Evolutionary conservation across 2,888 invertebrate genomes (phyloP).

Genomic region (Cartodere bifasciata): DNA sequence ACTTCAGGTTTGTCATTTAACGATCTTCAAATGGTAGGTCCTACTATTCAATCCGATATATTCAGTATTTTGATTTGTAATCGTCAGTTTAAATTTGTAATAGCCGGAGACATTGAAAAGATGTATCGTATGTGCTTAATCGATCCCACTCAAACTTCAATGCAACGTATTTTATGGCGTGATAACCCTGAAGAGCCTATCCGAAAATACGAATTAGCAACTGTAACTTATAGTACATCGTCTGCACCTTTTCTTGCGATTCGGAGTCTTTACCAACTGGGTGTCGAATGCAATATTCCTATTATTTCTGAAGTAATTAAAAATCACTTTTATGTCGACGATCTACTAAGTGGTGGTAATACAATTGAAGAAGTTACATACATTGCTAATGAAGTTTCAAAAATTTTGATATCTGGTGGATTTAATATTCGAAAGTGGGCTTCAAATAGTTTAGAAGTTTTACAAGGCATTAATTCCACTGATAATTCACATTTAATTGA

Average conservation of each 20-base stretch:
- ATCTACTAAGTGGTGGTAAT: conserved; percentile 11
- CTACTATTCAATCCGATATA: conserved; percentile 4
- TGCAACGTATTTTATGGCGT: conserved; percentile 20
- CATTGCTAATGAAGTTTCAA: too few species aligned
- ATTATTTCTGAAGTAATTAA: conserved; percentile 5
- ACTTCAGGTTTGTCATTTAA: conserved; percentile 5
- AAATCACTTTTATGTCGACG: conserved; percentile 14
- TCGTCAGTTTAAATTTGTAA: conserved; percentile 16
- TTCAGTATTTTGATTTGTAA: conserved; percentile 4
- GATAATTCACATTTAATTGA: too few species aligned
- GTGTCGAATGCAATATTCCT: conserved; percentile 13
- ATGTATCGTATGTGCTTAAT: conserved; percentile 23
- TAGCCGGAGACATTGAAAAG: conserved; percentile 21
- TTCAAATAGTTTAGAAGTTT: too few species aligned
- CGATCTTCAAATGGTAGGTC: conserved; percentile 6
- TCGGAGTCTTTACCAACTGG: conserved; percentile 16
- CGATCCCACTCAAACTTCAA: conserved; percentile 14
- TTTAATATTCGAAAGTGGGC: too few species aligned
- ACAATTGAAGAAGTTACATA: conserved; percentile 5
- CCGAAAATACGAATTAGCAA: conserved; percentile 14
- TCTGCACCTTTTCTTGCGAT: conserved; percentile 18
- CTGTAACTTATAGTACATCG: conserved; percentile 19
- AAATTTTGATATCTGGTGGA: too few species aligned
- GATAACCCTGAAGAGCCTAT: conserved; percentile 11
- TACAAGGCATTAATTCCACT: too few species aligned